Base-by-base conservation (phyloP, 2,888 invertebrate species). In the Amorpha juglandis region DNA sequence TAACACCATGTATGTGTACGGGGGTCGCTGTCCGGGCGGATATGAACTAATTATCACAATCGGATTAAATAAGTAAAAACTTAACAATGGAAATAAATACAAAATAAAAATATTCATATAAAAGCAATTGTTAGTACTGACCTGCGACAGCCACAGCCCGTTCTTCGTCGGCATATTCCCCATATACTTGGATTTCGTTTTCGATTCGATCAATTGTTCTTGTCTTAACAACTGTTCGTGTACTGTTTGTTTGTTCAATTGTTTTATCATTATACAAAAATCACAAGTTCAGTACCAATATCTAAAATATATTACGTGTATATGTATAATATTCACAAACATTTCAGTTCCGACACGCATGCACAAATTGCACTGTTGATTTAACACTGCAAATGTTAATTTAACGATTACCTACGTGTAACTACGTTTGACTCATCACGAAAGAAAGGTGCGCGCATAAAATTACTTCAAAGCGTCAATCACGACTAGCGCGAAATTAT, bases 201-300 rank as follows among this genome's bases (percentile, higher is more conserved):
- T 85, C 6, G 76, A 78, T 70, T 88, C 87, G 2, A 81, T 70
- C 64, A 83, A 71, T 67, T 81, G 84, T 69, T 89, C 87, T 71
- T 83, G 80, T 72, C 85, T 80, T 76, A 89, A 71, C 75, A 90
- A 81, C 75, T 89, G 85, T 78, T 90, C 87, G 68, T 90, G 89
- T 51, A 90, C 89, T 52, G 79, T 83, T 53, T 82, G 78, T 74
- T 90, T 90, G 69, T 85, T 87, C 70, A 90, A 80, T 71, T 88
- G 82, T 70, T 90, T 88, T 87, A 90, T 86, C 89, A 89, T 87
- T 77, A 79, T 66, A 66, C 45, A 33, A 62, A 35, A 71, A 66
- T 63, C 27, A 66, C 64, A 65, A 65, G 68, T 64, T 66, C 64
- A 68, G 69, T 65, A 50, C 16, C 55, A 58, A 19, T 19, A 19